Evolutionary conservation across 2,797 vertebrate species (phyloP).

Genomic region (Rousettus madagascariensis): DNA sequence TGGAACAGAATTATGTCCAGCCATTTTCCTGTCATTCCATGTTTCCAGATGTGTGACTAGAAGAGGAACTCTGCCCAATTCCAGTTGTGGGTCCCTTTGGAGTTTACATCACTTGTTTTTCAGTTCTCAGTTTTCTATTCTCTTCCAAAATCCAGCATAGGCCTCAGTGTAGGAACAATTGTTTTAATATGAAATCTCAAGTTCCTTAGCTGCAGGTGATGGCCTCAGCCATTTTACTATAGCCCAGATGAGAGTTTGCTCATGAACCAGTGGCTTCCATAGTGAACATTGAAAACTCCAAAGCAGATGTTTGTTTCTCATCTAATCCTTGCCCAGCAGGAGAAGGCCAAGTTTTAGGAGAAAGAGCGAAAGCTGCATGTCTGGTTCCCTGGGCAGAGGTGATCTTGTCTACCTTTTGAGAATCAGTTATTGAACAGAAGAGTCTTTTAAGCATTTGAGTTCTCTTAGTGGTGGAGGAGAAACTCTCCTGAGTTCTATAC

Average conservation of each 20-base stretch:
- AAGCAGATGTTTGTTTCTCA: not conserved
- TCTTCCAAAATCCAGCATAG: conserved; percentile 36
- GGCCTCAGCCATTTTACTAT: not conserved
- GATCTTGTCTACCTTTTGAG: not conserved
- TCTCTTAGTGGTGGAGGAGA: not conserved
- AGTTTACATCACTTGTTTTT: conserved; percentile 87
- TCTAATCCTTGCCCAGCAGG: not conserved
- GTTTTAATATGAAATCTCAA: not conserved
- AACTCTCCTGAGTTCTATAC: no score
- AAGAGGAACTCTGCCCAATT: conserved; percentile 72
- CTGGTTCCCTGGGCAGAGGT: not conserved
- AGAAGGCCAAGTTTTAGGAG: not conserved
- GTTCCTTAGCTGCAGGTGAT: not conserved
- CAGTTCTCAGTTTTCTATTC: conserved; percentile 77
- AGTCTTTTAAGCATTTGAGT: not conserved
- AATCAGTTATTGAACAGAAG: not conserved
- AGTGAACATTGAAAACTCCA: not conserved
- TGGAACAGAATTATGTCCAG: conserved; percentile 59
- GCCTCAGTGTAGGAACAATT: not conserved
- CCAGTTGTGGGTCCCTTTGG: conserved; percentile 78
- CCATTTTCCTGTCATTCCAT: conserved; percentile 70
- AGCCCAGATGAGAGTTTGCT: not conserved
- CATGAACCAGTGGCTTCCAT: not conserved
- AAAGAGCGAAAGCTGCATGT: no score
- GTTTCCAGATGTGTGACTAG: conserved; percentile 80